Evolutionary conservation across 2,888 invertebrate genomes (phyloP), one percentile per base, ranked within the genome.

Genomic region (Apamea crenata): DNA sequence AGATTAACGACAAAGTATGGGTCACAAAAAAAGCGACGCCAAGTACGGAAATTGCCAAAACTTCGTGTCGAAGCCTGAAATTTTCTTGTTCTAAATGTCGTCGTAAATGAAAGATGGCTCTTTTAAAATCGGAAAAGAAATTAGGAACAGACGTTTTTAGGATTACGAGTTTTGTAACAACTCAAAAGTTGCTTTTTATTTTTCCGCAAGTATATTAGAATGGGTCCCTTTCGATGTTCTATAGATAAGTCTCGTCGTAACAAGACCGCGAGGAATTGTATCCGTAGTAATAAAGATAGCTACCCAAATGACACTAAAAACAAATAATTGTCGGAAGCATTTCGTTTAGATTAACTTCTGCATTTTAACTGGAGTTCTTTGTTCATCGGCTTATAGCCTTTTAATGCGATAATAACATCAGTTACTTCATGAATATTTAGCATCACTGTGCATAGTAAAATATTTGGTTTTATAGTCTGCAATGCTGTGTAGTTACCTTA

Each of bases 71-170:
- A 95, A 95, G 93, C 93, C 94, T 94, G 94, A 96, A 96, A 95
- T 95, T 96, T 96, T 95, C 96, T 96, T 96, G 96, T 96, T 96
- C 96, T 94, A 95, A 96, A 95, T 95, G 96, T 96, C 95, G 95
- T 94, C 96, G 96, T 96, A 96, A 96, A 96, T 96, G 96, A 96
- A 96, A 96, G 95, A 96, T 96, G 95, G 95, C 94, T 96, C 95
- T 96, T 96, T 96, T 96, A 95, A 95, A 96, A 96, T 96, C 96
- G 95, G 95, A 92, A 96, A 96, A 96, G 95, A 96, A 96, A 96
- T 96, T 96, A 96, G 95, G 95, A 95, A 96, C 96, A 96, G 95
- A 95, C 96, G 96, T 96, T 96, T 95, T 95, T 94, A 91, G 95
- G 94, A 95, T 96, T 95, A 96, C 94, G 95, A 95, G 95, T 96